Evolutionary conservation across 2,888 invertebrate species (phyloP).

Genomic region (Perizoma affinitatum): DNA sequence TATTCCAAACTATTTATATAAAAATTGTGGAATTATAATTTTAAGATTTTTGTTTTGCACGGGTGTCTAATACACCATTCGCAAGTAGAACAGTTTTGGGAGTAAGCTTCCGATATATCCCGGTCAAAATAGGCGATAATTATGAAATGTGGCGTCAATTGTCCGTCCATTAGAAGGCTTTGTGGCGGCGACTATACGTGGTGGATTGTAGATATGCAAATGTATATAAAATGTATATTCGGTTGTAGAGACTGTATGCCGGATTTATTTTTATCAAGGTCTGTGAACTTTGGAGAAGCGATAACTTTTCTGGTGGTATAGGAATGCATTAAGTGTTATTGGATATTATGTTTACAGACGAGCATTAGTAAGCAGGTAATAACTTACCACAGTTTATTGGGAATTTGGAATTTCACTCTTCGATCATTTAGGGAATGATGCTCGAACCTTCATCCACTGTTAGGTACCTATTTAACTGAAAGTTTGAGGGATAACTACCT

Average conservation of each 20-base stretch:
- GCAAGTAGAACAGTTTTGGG: conserved; percentile 46
- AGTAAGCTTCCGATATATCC: conserved; percentile 72
- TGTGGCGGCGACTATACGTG: conserved; percentile 64
- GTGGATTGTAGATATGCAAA: conserved; percentile 67
- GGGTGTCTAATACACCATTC: conserved; percentile 51
- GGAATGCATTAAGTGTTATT: conserved; percentile 28
- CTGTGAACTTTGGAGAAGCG: conserved; percentile 22
- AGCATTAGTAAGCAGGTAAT: conserved; percentile 23
- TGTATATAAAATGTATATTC: conserved; percentile 44
- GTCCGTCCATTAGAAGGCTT: conserved; percentile 77
- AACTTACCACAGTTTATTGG: conserved; percentile 25
- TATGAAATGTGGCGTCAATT: conserved; percentile 80
- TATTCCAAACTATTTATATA: conserved; percentile 36
- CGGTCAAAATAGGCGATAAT: conserved; percentile 81
- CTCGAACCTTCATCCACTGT: no score
- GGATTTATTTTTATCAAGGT: conserved; percentile 31
- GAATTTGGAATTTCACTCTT: conserved; percentile 6
- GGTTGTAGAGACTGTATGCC: conserved; percentile 39
- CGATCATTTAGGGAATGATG: neutral
- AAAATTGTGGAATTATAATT: conserved; percentile 22
- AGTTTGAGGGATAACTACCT: no score
- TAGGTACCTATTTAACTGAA: no score
- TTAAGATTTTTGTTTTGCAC: conserved; percentile 15
- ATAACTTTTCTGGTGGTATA: conserved; percentile 22
- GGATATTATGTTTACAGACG: conserved; percentile 25